phyloP scores from a whole-genome alignment of 2,113 vertebrate species.

The Morone saxatilis region DNA sequence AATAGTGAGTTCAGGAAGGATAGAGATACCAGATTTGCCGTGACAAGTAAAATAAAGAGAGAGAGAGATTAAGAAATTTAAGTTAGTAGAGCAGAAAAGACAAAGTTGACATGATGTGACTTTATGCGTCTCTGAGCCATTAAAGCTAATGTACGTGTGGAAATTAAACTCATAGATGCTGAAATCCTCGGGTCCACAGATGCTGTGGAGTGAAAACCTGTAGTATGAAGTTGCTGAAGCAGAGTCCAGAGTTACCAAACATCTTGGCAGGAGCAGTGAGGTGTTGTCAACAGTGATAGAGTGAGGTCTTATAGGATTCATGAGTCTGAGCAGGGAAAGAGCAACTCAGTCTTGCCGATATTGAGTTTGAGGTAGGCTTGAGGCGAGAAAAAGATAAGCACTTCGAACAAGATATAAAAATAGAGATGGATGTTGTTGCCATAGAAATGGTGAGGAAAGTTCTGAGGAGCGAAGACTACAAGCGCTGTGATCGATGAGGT shows the following conservation, averaged over 20 bases:
- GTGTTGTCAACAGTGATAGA: conserved; percentile 19
- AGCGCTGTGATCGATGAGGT: conserved; percentile 47
- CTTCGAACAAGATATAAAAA: conserved; percentile 24
- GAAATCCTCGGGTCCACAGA: neutral
- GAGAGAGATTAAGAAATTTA: neutral
- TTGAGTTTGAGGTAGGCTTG: conserved; percentile 20
- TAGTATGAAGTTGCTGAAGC: neutral
- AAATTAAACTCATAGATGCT: neutral
- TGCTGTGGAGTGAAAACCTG: neutral
- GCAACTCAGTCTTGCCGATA: conserved; percentile 1
- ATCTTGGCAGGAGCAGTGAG: conserved; percentile 21
- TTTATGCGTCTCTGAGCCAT: neutral
- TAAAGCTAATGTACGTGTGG: neutral
- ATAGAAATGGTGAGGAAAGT: conserved; percentile 15
- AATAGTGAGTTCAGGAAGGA: neutral
- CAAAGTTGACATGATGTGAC: neutral
- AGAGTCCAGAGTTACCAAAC: conserved; percentile 3
- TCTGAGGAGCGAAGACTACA: conserved; percentile 13
- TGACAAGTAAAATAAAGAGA: neutral
- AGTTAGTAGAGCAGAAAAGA: neutral
- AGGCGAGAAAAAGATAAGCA: conserved; percentile 20
- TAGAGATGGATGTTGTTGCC: conserved; percentile 55
- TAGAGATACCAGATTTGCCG: neutral
- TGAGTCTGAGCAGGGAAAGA: neutral
- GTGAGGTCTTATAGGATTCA: conserved; percentile 5